Base-by-base conservation (phyloP, 2,888 invertebrate species). In the Ennomos fuscantarius region DNA sequence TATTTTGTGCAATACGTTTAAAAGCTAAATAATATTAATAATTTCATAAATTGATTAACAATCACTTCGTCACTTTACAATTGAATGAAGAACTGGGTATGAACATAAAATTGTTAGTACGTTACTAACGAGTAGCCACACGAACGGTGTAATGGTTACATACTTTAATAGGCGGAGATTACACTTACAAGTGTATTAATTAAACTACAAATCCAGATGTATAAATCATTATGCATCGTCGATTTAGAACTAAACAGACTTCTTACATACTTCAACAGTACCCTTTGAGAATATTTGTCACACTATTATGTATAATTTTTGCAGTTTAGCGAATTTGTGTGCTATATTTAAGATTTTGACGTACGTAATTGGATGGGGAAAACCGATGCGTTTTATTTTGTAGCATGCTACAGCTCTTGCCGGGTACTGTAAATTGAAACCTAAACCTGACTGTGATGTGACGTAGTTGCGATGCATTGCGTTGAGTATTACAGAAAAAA, bases 151-250 rank as follows among this genome's bases (percentile, higher is more conserved):
- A 86, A 89, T 87, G 89, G 88, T 88, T 88, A 89, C 85, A 89
- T 86, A 89, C 69, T 74, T 86, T 90, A 90, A 92, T 92, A 92
- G 92, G 92, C 92, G 92, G 92, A 92, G 87, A 89, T 81, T 83
- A 89, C 88, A 89, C 89, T 89, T 89, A 87, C 81, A 86, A 89
- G 91, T 91, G 90, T 88, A 84, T 80, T 70, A 88, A 88, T 90
- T 86, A 89, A 87, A 89, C 91, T 91, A 91, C 89, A 79, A 85
- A 84, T 87, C 85, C 86, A 81, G 88, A 89, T 87, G 89, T 87
- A 90, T 87, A 89, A 86, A 82, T 73, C 82, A 89, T 88, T 89
- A 90, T 88, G 87, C 90, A 88, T 89, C 85, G 73, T 82, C 78
- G 79, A 78, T 84, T 84, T 85, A 84, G 81, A 88, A 87, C 84